Evolutionary conservation across 2,113 vertebrate species (phyloP), one percentile per base, ranked within the genome.

Genomic region (Plotosus lineatus): DNA sequence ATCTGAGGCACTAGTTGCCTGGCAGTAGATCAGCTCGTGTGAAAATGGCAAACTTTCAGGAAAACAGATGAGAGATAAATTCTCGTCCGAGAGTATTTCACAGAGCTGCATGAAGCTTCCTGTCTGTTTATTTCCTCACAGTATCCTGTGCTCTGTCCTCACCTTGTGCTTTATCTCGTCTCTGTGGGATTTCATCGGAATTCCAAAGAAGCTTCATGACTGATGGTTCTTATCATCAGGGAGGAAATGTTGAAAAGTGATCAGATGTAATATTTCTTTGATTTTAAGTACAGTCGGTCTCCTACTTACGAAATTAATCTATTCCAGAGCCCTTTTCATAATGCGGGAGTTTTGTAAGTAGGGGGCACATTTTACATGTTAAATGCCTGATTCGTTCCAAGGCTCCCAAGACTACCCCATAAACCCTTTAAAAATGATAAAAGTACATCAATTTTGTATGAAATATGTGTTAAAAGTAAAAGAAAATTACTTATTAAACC

Each of bases 1-100:
- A 81, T 77, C 42, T 75, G 75, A 51, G 79, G 21, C 75, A 19
- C 44, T 40, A 55, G 73, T 74, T 46, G 42, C 80, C 79, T 81
- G 73, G 82, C 81, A 76, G 40, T 65, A 36, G 76, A 55, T 82
- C 77, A 82, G 73, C 58, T 48, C 75, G 48, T 51, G n/a, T 51
- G 60, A 71, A 46, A 55, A 76, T 78, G 58, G 65, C 66, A 74
- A 61, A 15, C 40, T 77, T 60, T 83, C 79, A 71, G 79, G 31
- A 82, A 77, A 48, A 33, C 50, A 61, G 38, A 66, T 33, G 36
- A 65, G 36, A 55, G 46, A 44, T 38, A 69, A 71, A 71, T 73
- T 50, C 46, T 33, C 48, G 33, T 33, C 51, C 26, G 65, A 44
- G 23, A 26, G 12, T 53, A 26, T 44, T 68, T 44, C 6, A 26